A percentile compares a stretch with the other conserved stretches of the same genome.
Conservation (phyloP, 2,888 invertebrate species). For the Trachelus stipa region DNA sequence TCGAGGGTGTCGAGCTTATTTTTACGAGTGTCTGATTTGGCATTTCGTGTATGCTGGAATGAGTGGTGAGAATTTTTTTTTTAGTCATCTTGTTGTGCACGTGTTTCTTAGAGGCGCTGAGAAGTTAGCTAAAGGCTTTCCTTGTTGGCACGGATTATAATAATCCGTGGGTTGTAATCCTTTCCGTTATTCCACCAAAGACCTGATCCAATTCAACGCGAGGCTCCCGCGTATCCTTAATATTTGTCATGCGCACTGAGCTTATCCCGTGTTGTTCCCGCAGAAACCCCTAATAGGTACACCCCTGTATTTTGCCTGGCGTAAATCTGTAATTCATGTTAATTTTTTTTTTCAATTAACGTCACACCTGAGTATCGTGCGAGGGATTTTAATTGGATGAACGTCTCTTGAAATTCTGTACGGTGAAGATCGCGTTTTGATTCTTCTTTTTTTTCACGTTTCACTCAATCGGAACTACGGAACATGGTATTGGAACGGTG, state of each 20-base stretch:
- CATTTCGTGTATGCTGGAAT: not conserved
- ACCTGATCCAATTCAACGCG: not conserved
- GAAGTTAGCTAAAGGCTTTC: not conserved
- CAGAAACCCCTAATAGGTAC: not conserved
- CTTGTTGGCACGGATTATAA: not conserved
- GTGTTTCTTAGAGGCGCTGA: not conserved
- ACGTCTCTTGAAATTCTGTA: too few species aligned
- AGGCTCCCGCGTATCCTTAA: not conserved
- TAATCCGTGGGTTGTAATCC: slow-evolving; percentile 2
- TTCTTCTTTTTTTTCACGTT: not conserved
- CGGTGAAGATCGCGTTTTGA: not conserved
- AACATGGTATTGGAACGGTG: not conserved
- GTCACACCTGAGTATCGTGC: not conserved
- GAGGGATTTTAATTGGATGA: not conserved
- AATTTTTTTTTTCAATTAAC: not conserved
- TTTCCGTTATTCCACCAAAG: not conserved
- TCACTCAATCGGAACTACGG: not conserved
- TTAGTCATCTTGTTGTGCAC: not conserved
- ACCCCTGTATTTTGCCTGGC: not conserved
- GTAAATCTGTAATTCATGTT: not conserved
- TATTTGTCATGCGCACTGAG: not conserved
- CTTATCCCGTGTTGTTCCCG: not conserved
- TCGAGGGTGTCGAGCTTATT: not conserved
- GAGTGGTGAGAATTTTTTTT: not conserved
- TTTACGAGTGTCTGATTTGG: not conserved